A percentile compares a stretch with the other conserved stretches of the same genome.
phyloP scores from a whole-genome alignment of 1,140 invertebrate species.

The Aricia agestis region DNA sequence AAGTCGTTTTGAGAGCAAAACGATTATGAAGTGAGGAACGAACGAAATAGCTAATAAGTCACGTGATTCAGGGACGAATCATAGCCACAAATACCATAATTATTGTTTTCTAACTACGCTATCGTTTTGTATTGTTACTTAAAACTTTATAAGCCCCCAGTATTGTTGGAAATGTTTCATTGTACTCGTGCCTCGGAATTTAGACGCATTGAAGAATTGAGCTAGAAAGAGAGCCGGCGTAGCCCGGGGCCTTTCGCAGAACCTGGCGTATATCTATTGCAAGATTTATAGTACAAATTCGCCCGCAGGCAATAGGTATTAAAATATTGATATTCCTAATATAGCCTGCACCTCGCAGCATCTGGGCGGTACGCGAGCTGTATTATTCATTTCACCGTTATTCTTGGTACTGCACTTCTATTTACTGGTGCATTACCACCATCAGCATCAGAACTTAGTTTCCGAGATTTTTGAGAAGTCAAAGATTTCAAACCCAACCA shows the following conservation, averaged over 20 bases:
- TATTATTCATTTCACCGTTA: constrained; percentile 2
- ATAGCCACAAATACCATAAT: too few species aligned
- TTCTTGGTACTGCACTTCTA: constrained; percentile 2
- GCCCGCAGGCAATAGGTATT: not conserved
- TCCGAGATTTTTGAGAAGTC: too few species aligned
- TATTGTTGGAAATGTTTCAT: too few species aligned
- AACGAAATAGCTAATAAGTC: too few species aligned
- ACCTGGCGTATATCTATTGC: not conserved
- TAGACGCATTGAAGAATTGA: not conserved
- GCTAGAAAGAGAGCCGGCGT: not conserved
- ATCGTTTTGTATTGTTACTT: too few species aligned
- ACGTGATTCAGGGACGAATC: too few species aligned
- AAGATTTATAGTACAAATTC: not conserved
- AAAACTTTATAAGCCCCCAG: too few species aligned
- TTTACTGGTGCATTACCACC: not conserved
- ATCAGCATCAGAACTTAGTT: not conserved
- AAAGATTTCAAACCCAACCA: too few species aligned
- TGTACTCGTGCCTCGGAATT: not conserved
- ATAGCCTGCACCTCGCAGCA: constrained; percentile 3
- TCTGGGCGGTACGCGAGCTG: constrained; percentile 7
- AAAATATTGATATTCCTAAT: constrained; percentile 14
- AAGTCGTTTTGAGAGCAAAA: too few species aligned
- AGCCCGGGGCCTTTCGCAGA: too few species aligned
- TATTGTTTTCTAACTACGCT: too few species aligned
- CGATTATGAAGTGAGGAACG: too few species aligned